Base-by-base conservation (phyloP, 2,888 invertebrate species). In the Piscicola geometra region DNA sequence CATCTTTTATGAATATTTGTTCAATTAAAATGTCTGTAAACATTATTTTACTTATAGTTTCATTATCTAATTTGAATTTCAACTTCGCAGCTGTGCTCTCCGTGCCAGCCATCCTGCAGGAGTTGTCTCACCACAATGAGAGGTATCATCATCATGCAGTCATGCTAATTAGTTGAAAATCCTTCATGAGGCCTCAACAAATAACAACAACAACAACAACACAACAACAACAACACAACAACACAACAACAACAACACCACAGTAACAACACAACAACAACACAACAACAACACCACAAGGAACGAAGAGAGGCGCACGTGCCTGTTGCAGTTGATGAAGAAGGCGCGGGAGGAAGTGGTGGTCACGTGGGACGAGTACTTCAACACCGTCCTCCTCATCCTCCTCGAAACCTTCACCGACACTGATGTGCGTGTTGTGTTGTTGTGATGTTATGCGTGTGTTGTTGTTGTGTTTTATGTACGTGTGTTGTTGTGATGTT, bases 361-460 rank as follows among this genome's bases (percentile, higher is more conserved):
- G 66, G 82, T 82, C 75, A 83, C 86, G n/a, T 87, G 88, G 85
- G 86, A 88, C 78, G 87, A 88, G 75, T 86, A 88, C 81, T 89
- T 89, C 82, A 87, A 87, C 81, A 75, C 78, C 9, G 74, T 78
- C 21, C 77, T 79, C 15, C 77, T 79, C 35, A 71, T 78, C 18
- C 70, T 79, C 60, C 66, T 79, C 32, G 79, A 79, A 56, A 79
- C 79, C 25, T 85, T 94, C 52, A 85, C 85, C 21, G 85, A 86
- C 78, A 82, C 80, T 75, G 84, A 85, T 78, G 84, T 84, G 79
- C 83, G 89, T 89, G 0, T 86, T 64, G 30, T 64, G 64, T 64
- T 5, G 3, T 3, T 41, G 41, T 41, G 30, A 3, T 3, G 3
- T 3, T 64, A 28, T 28, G 30, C 21, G 25, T 25, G 64, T 30